These are phyloP conservation scores for Phylloscopus trochiloides DNA, from an alignment of 2,113 vertebrate species.

Conservation along the genomic window DNA sequence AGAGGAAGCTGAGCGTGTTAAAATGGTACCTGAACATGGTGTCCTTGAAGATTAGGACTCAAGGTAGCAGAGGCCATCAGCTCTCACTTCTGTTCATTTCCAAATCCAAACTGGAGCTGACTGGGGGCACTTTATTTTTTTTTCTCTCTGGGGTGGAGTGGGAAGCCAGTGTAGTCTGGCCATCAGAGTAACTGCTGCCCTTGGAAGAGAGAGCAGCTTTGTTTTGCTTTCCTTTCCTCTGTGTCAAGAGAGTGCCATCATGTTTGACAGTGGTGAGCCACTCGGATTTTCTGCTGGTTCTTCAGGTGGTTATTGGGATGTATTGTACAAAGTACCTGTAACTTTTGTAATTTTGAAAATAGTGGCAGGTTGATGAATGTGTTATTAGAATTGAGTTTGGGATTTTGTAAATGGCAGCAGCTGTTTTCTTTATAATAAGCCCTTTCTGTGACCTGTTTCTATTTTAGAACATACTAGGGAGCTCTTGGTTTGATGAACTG, in stretches of 20 bases:
- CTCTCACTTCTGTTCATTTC: background rate
- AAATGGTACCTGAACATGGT: background rate
- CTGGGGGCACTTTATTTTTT: accelerated
- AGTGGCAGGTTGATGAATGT: background rate
- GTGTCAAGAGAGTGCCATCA: background rate
- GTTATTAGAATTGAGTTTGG: background rate
- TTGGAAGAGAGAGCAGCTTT: background rate
- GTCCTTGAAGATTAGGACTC: background rate
- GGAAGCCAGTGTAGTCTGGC: background rate
- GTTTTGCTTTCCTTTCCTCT: background rate
- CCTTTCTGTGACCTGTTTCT: background rate
- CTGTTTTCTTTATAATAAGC: background rate
- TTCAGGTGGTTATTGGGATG: background rate
- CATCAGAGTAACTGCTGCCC: background rate
- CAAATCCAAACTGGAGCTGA: background rate
- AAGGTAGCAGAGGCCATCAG: background rate
- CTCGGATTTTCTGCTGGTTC: background rate
- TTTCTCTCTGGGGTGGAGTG: background rate
- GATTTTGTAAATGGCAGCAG: background rate
- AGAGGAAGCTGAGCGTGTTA: background rate
- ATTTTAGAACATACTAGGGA: background rate
- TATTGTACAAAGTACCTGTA: background rate
- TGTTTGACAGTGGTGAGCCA: accelerated
- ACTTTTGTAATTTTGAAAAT: background rate
- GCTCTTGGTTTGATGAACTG: background rate